Conservation (phyloP, 2,113 vertebrate genomes). For the Piaya cayana region DNA sequence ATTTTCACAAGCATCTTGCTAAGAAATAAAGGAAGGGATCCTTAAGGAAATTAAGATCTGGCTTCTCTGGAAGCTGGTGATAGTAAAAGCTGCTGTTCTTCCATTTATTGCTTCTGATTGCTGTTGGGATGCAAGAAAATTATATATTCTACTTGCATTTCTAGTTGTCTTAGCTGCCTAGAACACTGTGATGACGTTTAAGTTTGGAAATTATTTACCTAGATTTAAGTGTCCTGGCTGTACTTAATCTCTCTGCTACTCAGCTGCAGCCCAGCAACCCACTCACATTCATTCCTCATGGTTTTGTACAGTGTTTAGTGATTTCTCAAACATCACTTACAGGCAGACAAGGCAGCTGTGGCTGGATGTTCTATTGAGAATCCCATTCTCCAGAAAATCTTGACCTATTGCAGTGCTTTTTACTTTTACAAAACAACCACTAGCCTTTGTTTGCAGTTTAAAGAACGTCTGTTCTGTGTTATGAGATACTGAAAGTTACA, state of each 20-base stretch:
- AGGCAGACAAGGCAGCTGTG: not conserved
- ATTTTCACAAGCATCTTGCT: not conserved
- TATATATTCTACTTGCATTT: not conserved
- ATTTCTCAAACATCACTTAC: not conserved
- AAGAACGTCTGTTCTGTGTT: not conserved
- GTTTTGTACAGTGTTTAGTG: not conserved
- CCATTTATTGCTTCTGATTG: not conserved
- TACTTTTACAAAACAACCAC: not conserved
- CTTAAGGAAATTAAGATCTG: not conserved
- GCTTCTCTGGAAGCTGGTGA: not conserved
- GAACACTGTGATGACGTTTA: not conserved
- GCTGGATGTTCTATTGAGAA: not conserved
- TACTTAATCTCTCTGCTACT: conserved; percentile 2
- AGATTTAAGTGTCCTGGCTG: not conserved
- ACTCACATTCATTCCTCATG: not conserved
- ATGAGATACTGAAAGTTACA: not conserved
- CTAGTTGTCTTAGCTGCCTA: not conserved
- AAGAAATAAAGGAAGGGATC: not conserved
- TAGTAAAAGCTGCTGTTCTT: not conserved
- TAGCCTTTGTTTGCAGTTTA: not conserved
- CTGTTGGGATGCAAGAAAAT: not conserved
- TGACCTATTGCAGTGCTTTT: not conserved
- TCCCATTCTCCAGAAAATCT: not conserved
- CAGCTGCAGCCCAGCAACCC: conserved; percentile 41
- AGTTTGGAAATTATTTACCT: conserved; percentile 24